Evolutionary conservation across 2,888 invertebrate genomes (phyloP), one percentile per base, ranked within the genome.

Genomic region (Homarus gammarus): DNA sequence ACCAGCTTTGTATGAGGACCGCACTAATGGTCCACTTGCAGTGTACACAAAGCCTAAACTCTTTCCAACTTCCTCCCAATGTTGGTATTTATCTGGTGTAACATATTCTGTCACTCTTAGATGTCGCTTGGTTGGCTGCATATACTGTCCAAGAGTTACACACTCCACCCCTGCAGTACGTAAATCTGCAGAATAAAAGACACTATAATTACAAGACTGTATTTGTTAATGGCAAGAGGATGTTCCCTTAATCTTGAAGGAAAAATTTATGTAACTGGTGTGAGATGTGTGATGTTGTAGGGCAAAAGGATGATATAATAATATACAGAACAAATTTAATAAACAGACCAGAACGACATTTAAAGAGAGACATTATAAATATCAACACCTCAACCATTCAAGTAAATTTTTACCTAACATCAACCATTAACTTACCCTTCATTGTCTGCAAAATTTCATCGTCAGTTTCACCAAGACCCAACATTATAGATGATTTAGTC

Each of bases 41-140:
- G 98, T 98, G 94, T 99, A 99, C 0, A 97, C 94, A 94, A 99
- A 99, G 18, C 99, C 99, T 92, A 99, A 94, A 92, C 96, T 95
- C 85, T 96, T 95, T 0, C 99, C 99, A 8, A 96, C 94, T 36
- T 95, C 94, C 94, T 98, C 97, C 98, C 98, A 99, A 68, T 90
- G 87, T 1, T 86, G 93, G 92, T 97, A 99, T 94, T 98, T 98
- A 91, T 97, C 97, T 0, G 99, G 99, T 0, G 98, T 99, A 0
- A 99, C 97, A 94, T 99, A 99, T 94, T 99, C 99, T 72, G 96
- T 92, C 64, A 94, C 95, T 95, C 97, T 98, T 40, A 99, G 95
- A 94, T 99, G 99, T 12, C 97, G 95, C 93, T 98, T 99, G 0
- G 99, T 99, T 0, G 99, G 99, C 94, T 99, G 99, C 99, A 99